Percentiles rank a stretch among this genome's conserved stretches.
Conservation (phyloP, 2,797 vertebrate genomes). For the Aplochiton taeniatus region DNA sequence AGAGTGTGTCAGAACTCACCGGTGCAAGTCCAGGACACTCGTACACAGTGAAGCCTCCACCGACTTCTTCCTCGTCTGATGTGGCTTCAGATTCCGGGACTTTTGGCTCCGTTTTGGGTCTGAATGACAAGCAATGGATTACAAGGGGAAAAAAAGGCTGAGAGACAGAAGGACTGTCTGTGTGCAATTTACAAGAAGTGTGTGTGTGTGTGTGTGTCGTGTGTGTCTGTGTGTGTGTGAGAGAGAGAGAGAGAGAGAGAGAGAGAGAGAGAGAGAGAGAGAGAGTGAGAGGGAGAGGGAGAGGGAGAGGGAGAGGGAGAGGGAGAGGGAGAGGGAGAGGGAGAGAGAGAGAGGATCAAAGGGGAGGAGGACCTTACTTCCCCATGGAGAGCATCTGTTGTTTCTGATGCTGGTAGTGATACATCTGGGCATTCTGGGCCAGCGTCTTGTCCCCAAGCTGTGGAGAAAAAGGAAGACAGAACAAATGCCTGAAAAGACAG, state of each 20-base stretch:
- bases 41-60: slow-evolving; percentile 94
- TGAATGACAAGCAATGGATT: slow-evolving; percentile 40
- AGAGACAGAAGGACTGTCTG: neutral
- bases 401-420: slow-evolving; percentile 96
- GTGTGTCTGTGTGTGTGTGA: neutral
- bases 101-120: slow-evolving; percentile 87
- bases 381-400: slow-evolving; percentile 95
- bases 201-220: neutral
- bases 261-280: neutral
- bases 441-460: slow-evolving; percentile 88
- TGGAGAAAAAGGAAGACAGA: neutral
- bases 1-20: slow-evolving; percentile 64
- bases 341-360: neutral
- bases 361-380: slow-evolving; percentile 71
- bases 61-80: slow-evolving; percentile 92
- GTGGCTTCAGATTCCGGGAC: slow-evolving; percentile 73
- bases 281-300: neutral
- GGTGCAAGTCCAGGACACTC: slow-evolving; percentile 96
- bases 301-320: neutral
- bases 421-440: slow-evolving; percentile 94
- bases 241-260: neutral
- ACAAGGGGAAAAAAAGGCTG: neutral
- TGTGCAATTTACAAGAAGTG: neutral
- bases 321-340: neutral
- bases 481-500: neutral